Base-by-base conservation (phyloP, 2,888 invertebrate species). In the Rotaria macrura region DNA sequence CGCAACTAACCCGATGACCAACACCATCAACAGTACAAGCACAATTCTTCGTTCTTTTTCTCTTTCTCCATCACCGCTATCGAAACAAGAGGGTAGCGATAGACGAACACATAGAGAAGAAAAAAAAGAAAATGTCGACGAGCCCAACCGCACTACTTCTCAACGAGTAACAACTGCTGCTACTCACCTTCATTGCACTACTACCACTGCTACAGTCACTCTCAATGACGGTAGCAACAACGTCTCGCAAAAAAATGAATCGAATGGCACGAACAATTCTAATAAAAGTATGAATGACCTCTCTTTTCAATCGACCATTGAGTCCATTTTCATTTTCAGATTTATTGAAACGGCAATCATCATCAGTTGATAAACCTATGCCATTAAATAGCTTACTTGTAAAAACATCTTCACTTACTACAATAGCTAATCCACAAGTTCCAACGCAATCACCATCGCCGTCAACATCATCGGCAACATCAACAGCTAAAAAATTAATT, bases 161-260 rank as follows among this genome's bases (percentile, higher is more conserved):
- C 65, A 34, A 65, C 65, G 65, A 65, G 65, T 65, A 65, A 65
- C 65, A 65, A 65, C 65, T 65, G 65, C 65, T 65, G 65, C 65
- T 57, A 57, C 57, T 65, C 65, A 65, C 65, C 65, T 65, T 65
- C 65, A 65, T 65, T 34, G 65, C 65, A 65, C 65, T 65, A 65
- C 34, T 20, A 65, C 65, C 20, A 34, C 65, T 65, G 65, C 65
- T 65, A 65, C 65, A 65, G 65, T 65, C 65, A 65, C 65, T 65
- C 38, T 65, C 65, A 65, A 65, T 65, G 65, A 65, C 65, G 65
- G 65, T 34, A 65, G 65, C 65, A 65, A 65, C 65, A 65, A 65
- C 65, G 65, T 65, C 65, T 65, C 38, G 65, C 65, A 65, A 65
- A 65, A 65, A 65, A 65, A 65, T 34, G 65, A 65, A 65, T 65